phyloP scores from a whole-genome alignment of 2,888 invertebrate species.

The Agrochola lychnidis region DNA sequence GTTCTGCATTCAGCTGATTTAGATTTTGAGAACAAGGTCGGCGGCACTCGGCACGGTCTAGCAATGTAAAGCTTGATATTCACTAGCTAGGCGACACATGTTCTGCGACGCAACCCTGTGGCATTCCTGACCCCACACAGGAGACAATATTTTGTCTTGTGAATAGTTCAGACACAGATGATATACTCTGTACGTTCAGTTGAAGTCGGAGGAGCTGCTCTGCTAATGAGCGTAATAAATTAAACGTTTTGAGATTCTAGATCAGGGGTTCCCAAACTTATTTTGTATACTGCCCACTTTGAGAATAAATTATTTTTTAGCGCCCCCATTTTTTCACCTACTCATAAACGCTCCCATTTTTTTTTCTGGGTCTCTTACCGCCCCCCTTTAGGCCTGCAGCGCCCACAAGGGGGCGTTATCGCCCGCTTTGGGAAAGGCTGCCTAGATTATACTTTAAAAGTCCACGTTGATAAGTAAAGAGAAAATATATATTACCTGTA shows the following conservation, averaged over 20 bases:
- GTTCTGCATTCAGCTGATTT: conserved; percentile 31
- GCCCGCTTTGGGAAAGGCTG: too few relatives aligned
- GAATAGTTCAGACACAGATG: not conserved
- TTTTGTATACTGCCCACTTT: too few relatives aligned
- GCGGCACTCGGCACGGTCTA: not conserved
- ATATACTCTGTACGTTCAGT: not conserved
- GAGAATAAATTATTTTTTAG: too few relatives aligned
- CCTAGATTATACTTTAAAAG: not conserved
- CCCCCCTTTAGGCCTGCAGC: too few relatives aligned
- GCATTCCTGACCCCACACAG: not conserved
- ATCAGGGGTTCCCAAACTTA: too few relatives aligned
- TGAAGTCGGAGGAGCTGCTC: not conserved
- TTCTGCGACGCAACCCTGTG: not conserved
- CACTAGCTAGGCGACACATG: conserved; percentile 4
- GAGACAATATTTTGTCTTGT: not conserved
- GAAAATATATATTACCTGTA: not conserved
- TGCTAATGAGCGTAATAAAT: not conserved
- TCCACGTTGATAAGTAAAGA: not conserved
- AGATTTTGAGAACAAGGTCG: conserved; percentile 40
- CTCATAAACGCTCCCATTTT: too few relatives aligned
- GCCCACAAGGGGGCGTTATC: too few relatives aligned
- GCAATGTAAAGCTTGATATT: conserved; percentile 18
- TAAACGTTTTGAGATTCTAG: not conserved
- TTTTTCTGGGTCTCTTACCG: too few relatives aligned
- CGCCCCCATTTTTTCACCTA: too few relatives aligned